Conservation (phyloP, 2,113 vertebrate genomes). For the Monopterus albus region DNA sequence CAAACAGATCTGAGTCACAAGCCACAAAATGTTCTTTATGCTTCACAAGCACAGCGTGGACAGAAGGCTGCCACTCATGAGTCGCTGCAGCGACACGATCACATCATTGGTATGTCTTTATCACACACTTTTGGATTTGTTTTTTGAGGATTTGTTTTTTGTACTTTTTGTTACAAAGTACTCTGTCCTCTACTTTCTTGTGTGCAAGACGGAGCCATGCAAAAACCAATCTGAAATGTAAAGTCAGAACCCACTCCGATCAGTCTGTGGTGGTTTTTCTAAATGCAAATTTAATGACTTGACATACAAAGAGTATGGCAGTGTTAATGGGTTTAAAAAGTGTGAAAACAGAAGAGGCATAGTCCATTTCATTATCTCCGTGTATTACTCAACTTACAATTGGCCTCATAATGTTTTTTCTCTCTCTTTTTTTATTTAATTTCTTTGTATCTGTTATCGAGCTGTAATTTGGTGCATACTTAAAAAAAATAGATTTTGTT, state of each 20-base stretch:
- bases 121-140: background rate
- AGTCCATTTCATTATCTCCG: no score
- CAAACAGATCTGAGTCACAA: conserved; percentile 59
- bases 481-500: no score
- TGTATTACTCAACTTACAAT: conserved; percentile 16
- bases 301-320: no score
- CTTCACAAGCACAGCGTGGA: conserved; percentile 46
- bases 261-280: conserved; percentile 3
- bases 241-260: background rate
- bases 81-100: conserved; percentile 13
- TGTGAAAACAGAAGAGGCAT: no score
- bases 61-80: conserved; percentile 10
- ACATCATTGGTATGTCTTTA: background rate
- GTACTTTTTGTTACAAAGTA: background rate
- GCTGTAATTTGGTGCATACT: no score
- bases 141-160: background rate
- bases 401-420: conserved; percentile 14
- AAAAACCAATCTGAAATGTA: background rate
- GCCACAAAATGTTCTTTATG: conserved; percentile 54
- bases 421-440: no score
- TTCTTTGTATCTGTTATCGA: no score
- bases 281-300: conserved; percentile 48
- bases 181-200: background rate
- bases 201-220: background rate
- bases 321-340: no score